A percentile compares a stretch with the other conserved stretches of the same genome.
These are phyloP conservation scores for Acrossocheilus fasciatus DNA, from an alignment of 2,797 vertebrate species.

Conservation along the genomic window DNA sequence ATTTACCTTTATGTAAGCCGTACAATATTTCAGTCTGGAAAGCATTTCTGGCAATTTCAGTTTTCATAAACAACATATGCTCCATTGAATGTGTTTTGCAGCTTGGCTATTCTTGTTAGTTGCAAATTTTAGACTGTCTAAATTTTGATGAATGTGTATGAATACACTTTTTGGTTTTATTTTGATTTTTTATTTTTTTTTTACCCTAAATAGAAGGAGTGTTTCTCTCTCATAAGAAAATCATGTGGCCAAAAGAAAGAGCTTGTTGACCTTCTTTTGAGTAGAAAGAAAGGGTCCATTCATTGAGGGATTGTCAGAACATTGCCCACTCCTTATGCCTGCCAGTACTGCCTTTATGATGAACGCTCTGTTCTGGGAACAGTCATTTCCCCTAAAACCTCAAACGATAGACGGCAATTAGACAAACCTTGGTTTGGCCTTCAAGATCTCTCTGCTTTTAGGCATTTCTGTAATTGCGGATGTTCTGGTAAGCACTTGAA, in stretches of 20 bases:
- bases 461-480: slow-evolving; percentile 60
- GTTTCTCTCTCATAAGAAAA: neutral
- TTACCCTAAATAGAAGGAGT: neutral
- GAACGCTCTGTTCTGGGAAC: slow-evolving; percentile 55
- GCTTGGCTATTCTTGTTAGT: slow-evolving; percentile 5
- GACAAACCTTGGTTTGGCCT: slow-evolving; percentile 46
- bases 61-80: slow-evolving; percentile 18
- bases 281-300: neutral
- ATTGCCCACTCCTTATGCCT: slow-evolving; percentile 4
- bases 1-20: neutral
- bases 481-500: slow-evolving; percentile 11
- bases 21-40: neutral
- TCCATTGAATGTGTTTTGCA: slow-evolving; percentile 1
- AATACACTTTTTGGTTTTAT: neutral
- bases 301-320: neutral
- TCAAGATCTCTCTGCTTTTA: slow-evolving; percentile 67
- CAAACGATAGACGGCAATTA: slow-evolving; percentile 64
- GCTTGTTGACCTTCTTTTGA: slow-evolving; percentile 24
- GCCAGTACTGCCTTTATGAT: slow-evolving; percentile 47
- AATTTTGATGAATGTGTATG: slow-evolving; percentile 15
- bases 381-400: slow-evolving; percentile 59
- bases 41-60: neutral
- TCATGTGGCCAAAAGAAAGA: neutral
- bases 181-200: neutral
- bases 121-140: slow-evolving; percentile 1